These are phyloP conservation scores for Falco novaeseelandiae DNA, from an alignment of 2,797 vertebrate species.

Conservation along the genomic window DNA sequence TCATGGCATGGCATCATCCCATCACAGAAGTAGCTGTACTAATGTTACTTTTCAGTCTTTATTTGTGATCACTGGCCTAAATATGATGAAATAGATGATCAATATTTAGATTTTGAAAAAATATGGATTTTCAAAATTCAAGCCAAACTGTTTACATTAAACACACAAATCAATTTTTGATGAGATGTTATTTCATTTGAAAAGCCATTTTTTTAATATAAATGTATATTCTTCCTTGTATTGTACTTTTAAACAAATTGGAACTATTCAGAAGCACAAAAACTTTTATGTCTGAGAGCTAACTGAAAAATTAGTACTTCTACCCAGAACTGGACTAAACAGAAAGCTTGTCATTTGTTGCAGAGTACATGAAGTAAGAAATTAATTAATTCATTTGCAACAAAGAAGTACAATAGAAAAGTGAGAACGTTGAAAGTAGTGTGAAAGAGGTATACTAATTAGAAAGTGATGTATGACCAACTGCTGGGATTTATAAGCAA, in stretches of 20 bases:
- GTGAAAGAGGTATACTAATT: background rate
- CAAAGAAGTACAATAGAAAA: background rate
- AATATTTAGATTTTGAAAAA: background rate
- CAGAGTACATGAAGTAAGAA: background rate
- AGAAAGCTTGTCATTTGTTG: background rate
- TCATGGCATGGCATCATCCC: background rate
- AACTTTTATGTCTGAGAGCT: background rate
- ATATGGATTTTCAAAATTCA: background rate
- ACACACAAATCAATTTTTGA: background rate
- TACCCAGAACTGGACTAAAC: background rate
- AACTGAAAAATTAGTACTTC: background rate
- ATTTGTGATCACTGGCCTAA: background rate
- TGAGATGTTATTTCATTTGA: background rate
- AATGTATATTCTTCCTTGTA: background rate
- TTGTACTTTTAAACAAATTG: background rate
- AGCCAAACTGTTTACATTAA: background rate
- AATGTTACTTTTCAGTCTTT: background rate
- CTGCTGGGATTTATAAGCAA: background rate
- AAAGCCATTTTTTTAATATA: background rate
- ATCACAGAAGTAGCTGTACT: background rate
- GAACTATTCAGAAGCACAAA: background rate
- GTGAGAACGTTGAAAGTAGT: background rate
- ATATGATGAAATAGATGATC: background rate
- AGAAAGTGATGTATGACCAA: background rate
- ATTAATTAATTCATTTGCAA: background rate